Evolutionary conservation across 2,113 vertebrate genomes (phyloP), one percentile per base, ranked within the genome.

Genomic region (Gobiocypris rarus): DNA sequence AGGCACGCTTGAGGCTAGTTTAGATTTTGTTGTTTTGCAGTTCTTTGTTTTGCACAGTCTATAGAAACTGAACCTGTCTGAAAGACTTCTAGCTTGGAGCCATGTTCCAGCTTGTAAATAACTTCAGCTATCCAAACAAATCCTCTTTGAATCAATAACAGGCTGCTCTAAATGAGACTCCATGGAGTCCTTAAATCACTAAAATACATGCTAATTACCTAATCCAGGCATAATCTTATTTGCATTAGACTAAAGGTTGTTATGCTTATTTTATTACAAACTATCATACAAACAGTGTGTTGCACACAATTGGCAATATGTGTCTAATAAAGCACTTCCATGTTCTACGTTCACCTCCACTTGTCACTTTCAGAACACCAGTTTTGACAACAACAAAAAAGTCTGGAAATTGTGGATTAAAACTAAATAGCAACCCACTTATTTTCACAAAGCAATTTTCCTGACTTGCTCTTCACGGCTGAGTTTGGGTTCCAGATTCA

Each of bases 21-120:
- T 14, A 50, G 63, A 70, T 56, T 22, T 67, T 69, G 26, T 70
- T 70, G 31, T 56, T 82, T 65, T 41, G 24, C 28, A 41, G 10
- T 48, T 26, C 59, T 50, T 26, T 50, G 43, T 45, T 28, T 79
- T 65, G 24, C 9, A 17, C 15, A 22, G 15, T 48, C n/a, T 54
- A 61, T 77, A 59, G 28, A 58, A 59, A 78, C 31, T 43, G 22
- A 56, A 76, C 28, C 2, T 59, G 28, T 67, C 17, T 80, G 6
- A 34, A 50, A 15, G 78, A 19, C 43, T 67, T 43, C 34, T 82
- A 54, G 65, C 65, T 56, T 15, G 5, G 65, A 82, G 65, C 45
- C 8, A 26, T 82, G 45, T 70, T 70, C 28, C 13, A 82, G 63
- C 50, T 70, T 54, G 65, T 17, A 82, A 82, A 70, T 82, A 71